phyloP scores from a whole-genome alignment of 2,113 vertebrate species.

The Numenius arquata region DNA sequence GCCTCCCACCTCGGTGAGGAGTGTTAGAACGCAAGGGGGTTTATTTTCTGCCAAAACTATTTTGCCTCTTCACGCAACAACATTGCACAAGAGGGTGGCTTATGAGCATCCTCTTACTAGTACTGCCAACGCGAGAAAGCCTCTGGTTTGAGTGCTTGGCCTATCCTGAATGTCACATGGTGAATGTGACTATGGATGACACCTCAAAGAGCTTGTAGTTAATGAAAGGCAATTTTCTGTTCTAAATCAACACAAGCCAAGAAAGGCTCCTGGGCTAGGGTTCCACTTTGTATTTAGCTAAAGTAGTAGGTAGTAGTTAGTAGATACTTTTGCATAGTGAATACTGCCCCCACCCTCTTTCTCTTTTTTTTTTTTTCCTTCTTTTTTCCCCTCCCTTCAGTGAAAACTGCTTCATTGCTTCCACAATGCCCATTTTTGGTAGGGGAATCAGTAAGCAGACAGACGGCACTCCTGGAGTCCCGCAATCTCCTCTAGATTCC shows the following conservation, averaged over 20 bases:
- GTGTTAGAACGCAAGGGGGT: too few species aligned
- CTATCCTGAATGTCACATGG: neutral
- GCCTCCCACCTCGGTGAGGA: too few species aligned
- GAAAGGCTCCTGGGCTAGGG: neutral
- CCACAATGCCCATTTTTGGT: slow-evolving; percentile 52
- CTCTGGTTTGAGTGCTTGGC: neutral
- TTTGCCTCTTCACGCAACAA: too few species aligned
- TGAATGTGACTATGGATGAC: neutral
- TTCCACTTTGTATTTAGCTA: neutral
- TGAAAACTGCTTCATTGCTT: slow-evolving; percentile 7
- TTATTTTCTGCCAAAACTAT: too few species aligned
- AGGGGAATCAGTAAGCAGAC: slow-evolving; percentile 57
- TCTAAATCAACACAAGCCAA: neutral
- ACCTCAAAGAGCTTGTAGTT: neutral
- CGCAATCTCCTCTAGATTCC: slow-evolving; percentile 58
- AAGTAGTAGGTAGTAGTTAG: neutral
- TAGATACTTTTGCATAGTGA: neutral
- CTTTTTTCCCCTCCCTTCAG: neutral
- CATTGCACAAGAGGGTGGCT: neutral
- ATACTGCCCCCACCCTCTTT: neutral
- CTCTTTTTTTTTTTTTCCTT: neutral
- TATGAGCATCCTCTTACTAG: rapidly evolving
- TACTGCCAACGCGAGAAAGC: rapidly evolving
- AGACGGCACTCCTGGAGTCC: slow-evolving; percentile 66
- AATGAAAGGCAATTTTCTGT: neutral